Percentiles rank a stretch among this genome's conserved stretches.
These are phyloP conservation scores for Desmophyllum pertusum DNA, from an alignment of 92 coral and sea anemone species.

Conservation along the genomic window DNA sequence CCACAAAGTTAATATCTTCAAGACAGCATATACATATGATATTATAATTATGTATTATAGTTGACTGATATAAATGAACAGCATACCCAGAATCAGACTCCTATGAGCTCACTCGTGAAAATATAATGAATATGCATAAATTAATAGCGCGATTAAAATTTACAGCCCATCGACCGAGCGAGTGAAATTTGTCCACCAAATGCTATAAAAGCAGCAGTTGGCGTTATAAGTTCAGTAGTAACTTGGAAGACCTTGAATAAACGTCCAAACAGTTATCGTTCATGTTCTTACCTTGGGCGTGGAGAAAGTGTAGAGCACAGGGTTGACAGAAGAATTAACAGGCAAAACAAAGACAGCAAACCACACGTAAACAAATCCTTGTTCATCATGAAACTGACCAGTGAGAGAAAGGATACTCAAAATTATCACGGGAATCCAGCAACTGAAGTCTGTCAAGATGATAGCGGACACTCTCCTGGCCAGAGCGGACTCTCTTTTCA, in stretches of 20 bases:
- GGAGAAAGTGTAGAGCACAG: conserved; percentile 55
- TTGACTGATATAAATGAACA: too few species aligned
- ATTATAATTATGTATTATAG: too few species aligned
- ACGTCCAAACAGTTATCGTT: neutral
- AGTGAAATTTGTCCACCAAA: too few species aligned
- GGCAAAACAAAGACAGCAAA: conserved; percentile 61
- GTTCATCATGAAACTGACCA: conserved; percentile 35
- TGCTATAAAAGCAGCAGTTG: too few species aligned
- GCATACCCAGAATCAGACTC: too few species aligned
- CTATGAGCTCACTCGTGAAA: too few species aligned
- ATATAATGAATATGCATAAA: too few species aligned
- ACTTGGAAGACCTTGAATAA: neutral
- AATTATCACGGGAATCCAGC: conserved; percentile 64
- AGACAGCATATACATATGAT: too few species aligned
- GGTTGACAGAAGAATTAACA: conserved; percentile 51
- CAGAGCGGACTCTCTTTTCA: conserved; percentile 33
- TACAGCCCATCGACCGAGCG: too few species aligned
- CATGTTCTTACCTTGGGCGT: conserved; percentile 26
- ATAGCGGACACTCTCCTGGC: conserved; percentile 48
- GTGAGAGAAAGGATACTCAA: conserved; percentile 36
- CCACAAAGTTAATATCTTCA: too few species aligned
- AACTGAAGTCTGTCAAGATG: conserved; percentile 52
- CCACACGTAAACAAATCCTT: conserved; percentile 35
- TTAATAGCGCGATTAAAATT: too few species aligned
- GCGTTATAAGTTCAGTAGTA: neutral